These are phyloP conservation scores for Hololepta plana DNA, from an alignment of 2,888 invertebrate genomes.

Conservation along the genomic window DNA sequence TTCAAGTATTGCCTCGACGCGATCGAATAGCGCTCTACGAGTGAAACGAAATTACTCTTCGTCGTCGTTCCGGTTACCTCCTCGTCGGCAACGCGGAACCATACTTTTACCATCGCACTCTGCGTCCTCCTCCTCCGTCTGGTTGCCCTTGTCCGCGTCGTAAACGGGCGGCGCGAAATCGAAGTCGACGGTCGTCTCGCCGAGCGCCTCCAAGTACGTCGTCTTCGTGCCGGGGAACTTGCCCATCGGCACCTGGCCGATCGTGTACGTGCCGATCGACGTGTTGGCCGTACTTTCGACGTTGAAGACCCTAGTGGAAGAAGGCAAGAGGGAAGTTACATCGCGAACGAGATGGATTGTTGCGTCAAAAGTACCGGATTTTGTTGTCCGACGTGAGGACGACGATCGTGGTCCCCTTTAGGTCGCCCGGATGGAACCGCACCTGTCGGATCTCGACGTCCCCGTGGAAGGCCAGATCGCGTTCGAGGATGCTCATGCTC, in stretches of 20 bases:
- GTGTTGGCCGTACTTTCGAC: constrained; percentile 17
- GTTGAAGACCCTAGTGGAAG: constrained; percentile 19
- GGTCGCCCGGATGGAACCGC: constrained; percentile 76
- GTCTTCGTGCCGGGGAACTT: constrained; percentile 21
- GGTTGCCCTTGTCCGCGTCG: background rate
- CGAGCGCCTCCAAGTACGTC: constrained; percentile 34
- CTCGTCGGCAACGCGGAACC: no score
- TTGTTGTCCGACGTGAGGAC: constrained; percentile 74
- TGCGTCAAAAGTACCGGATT: constrained; percentile 42
- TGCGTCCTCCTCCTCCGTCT: no score
- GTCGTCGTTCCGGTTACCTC: no score
- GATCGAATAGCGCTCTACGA: no score
- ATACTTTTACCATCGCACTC: no score
- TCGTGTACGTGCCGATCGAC: constrained; percentile 15
- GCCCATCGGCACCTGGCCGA: constrained; percentile 22
- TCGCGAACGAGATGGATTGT: background rate
- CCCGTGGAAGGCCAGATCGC: constrained; percentile 47
- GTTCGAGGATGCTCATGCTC: constrained; percentile 53
- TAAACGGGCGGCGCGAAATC: constrained; percentile 48
- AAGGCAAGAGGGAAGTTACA: constrained; percentile 1
- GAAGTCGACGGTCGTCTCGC: constrained; percentile 76
- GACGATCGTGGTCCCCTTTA: constrained; percentile 53
- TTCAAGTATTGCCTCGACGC: no score
- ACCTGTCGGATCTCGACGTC: constrained; percentile 54
- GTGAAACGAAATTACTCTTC: no score